Evolutionary conservation across 2,797 vertebrate genomes (phyloP).

Genomic region (Orestias chungarensis): DNA sequence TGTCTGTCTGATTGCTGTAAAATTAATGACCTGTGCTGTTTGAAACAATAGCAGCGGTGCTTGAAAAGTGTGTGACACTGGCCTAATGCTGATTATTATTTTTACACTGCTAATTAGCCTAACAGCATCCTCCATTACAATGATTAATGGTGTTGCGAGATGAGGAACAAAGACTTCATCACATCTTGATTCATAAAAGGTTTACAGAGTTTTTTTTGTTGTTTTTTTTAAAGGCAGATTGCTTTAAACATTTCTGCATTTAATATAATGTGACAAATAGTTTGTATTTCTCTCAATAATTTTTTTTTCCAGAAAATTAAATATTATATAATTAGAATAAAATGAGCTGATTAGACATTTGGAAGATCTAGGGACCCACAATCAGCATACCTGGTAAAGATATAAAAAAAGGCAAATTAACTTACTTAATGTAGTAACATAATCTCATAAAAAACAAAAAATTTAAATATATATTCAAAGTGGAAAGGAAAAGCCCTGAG

Average conservation of each 20-base stretch:
- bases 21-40: conserved; percentile 63
- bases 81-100: conserved; percentile 62
- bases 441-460: not conserved
- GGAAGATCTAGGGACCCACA: too few species aligned
- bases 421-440: not conserved
- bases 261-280: not conserved
- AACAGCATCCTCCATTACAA: conserved; percentile 61
- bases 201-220: too few species aligned
- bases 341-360: not conserved
- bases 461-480: too few species aligned
- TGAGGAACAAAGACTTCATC: conserved; percentile 35
- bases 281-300: not conserved
- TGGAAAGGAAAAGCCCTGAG: too few species aligned
- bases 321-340: not conserved
- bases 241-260: conserved; percentile 14
- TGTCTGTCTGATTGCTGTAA: conserved; percentile 35
- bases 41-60: conserved; percentile 51
- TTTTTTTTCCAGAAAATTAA: not conserved
- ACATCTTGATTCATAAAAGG: conserved; percentile 53
- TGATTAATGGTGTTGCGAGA: conserved; percentile 58
- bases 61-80: conserved; percentile 58
- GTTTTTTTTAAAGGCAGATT: too few species aligned
- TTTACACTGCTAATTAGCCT: conserved; percentile 68
- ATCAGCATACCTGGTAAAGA: not conserved
- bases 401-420: not conserved